phyloP scores from a whole-genome alignment of 2,113 vertebrate genomes.

The Prunella himalayana region DNA sequence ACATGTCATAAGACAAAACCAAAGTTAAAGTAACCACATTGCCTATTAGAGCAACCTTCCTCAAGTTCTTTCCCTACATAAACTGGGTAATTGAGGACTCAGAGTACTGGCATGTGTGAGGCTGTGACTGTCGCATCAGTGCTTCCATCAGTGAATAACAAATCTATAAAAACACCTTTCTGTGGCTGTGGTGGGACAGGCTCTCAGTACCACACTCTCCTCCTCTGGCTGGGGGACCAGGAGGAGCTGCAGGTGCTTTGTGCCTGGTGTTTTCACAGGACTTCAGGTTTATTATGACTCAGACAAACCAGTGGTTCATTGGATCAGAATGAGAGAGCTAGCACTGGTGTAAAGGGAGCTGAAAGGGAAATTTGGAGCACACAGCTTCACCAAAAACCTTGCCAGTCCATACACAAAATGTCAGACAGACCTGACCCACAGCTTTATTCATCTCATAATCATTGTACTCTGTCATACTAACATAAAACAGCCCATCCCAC shows the following conservation, averaged over 20 bases:
- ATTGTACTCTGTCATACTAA: background rate
- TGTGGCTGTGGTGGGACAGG: background rate
- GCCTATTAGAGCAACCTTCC: background rate
- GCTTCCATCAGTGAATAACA: background rate
- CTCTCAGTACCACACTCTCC: background rate
- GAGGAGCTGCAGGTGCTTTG: background rate
- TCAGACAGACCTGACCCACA: background rate
- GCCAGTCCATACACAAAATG: background rate
- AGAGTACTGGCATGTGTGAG: background rate
- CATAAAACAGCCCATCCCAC: background rate
- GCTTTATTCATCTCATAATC: background rate
- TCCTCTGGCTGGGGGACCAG: background rate
- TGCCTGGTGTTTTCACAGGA: accelerated
- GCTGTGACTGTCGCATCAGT: background rate
- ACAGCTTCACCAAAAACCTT: background rate
- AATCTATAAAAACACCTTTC: background rate
- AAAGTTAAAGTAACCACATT: background rate
- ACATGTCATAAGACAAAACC: background rate
- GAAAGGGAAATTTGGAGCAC: background rate
- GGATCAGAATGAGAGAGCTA: background rate
- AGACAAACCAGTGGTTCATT: background rate
- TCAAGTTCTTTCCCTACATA: background rate
- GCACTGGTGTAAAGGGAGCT: background rate
- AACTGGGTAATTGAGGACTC: background rate
- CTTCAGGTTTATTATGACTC: accelerated